phyloP scores from a whole-genome alignment of 2,113 vertebrate species.

The Bubo blakistoni region DNA sequence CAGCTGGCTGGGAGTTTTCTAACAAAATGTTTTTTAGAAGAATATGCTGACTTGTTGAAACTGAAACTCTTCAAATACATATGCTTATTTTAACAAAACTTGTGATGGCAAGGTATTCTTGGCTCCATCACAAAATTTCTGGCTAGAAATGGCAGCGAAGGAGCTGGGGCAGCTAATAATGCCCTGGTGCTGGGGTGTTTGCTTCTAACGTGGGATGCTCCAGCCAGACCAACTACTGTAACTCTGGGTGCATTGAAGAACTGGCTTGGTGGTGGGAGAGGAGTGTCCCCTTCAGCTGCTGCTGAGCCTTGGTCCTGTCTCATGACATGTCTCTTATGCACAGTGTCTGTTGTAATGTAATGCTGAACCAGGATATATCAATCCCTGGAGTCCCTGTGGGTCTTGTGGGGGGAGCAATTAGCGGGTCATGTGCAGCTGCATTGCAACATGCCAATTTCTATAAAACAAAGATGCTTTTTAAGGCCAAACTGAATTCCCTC shows the following conservation, averaged over 20 bases:
- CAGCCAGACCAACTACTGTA: not conserved
- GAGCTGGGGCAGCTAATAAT: not conserved
- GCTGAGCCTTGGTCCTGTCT: not conserved
- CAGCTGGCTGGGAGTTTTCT: not conserved
- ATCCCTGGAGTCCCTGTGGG: not conserved
- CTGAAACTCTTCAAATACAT: not conserved
- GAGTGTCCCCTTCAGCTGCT: not conserved
- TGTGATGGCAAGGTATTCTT: not conserved
- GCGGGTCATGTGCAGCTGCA: not conserved
- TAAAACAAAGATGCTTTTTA: not conserved
- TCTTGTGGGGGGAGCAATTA: not conserved
- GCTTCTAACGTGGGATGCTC: not conserved
- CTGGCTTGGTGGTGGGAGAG: not conserved
- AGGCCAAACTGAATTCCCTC: not conserved
- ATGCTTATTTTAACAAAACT: not conserved
- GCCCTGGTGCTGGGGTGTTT: not conserved
- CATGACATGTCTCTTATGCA: not conserved
- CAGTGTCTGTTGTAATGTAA: fast-evolving
- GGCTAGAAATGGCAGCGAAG: not conserved
- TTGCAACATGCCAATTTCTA: not conserved
- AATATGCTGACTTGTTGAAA: not conserved
- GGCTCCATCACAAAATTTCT: not conserved
- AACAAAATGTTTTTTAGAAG: not conserved
- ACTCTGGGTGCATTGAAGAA: not conserved
- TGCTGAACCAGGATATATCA: not conserved